Conservation (phyloP, 2,113 vertebrate genomes). For the Ondatra zibethicus region DNA sequence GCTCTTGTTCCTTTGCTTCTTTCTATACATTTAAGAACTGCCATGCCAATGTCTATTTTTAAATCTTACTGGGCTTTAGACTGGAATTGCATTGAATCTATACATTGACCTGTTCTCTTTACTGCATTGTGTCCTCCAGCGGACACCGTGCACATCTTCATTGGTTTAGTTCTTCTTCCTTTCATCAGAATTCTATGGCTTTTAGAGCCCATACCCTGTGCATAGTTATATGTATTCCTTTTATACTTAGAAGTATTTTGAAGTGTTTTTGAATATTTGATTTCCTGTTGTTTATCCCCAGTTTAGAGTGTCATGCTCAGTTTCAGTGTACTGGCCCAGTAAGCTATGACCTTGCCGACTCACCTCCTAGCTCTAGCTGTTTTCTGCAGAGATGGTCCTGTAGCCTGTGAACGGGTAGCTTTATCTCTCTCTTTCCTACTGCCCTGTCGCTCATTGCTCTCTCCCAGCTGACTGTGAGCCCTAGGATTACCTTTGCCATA, state of each 20-base stretch:
- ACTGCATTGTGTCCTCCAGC: not conserved
- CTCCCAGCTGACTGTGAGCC: not conserved
- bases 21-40: not conserved
- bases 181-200: not conserved
- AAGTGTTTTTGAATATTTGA: not conserved
- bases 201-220: not conserved
- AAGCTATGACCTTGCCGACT: not conserved
- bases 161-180: not conserved
- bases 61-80: not conserved
- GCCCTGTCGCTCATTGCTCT: not conserved
- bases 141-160: not conserved
- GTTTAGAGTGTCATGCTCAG: not conserved
- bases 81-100: not conserved
- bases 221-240: not conserved
- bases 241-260: conserved; percentile 23
- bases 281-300: not conserved
- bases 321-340: not conserved
- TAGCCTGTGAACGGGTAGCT: too few relatives aligned
- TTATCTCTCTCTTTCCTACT: not conserved
- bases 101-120: not conserved
- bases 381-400: too few relatives aligned
- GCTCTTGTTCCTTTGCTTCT: not conserved
- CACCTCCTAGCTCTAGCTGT: not conserved
- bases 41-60: not conserved
- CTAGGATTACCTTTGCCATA: not conserved